Percentiles rank a stretch among this genome's conserved stretches.
These are phyloP conservation scores for Nyleta sp. DNA, from an alignment of 2,888 invertebrate genomes.

Conservation along the genomic window DNA sequence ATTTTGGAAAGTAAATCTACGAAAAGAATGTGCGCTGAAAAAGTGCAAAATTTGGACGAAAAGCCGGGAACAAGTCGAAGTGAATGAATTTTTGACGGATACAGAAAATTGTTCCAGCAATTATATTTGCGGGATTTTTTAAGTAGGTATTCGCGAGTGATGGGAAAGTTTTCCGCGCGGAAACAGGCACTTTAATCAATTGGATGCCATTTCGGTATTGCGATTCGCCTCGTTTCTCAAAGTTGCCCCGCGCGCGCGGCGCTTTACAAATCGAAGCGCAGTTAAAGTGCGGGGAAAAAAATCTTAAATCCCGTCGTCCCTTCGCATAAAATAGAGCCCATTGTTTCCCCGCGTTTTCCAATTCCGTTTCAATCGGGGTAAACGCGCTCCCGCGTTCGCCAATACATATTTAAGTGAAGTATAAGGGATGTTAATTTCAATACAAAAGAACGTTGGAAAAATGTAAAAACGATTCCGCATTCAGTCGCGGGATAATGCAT, in stretches of 20 bases:
- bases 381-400: conserved; percentile 25
- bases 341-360: conserved; percentile 43
- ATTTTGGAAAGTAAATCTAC: too few species aligned
- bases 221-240: conserved; percentile 35
- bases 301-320: conserved; percentile 49
- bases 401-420: conserved; percentile 29
- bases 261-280: conserved; percentile 53
- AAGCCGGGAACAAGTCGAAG: too few species aligned
- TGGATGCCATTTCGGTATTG: conserved; percentile 44
- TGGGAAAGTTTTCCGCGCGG: conserved; percentile 15
- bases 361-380: conserved; percentile 36
- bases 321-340: conserved; percentile 38
- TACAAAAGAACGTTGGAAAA: not conserved
- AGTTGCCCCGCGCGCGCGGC: conserved; percentile 24
- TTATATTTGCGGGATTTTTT: conserved; percentile 21
- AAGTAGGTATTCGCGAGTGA: conserved; percentile 16
- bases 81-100: not conserved
- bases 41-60: too few species aligned
- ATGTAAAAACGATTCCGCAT: conserved; percentile 7
- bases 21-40: too few species aligned
- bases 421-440: conserved; percentile 43
- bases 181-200: conserved; percentile 49
- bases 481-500: conserved; percentile 5
- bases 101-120: conserved; percentile 10
- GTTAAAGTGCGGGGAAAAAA: conserved; percentile 40